Base-by-base conservation (phyloP, 1,140 invertebrate species). In the Tetragonula clypearis region DNA sequence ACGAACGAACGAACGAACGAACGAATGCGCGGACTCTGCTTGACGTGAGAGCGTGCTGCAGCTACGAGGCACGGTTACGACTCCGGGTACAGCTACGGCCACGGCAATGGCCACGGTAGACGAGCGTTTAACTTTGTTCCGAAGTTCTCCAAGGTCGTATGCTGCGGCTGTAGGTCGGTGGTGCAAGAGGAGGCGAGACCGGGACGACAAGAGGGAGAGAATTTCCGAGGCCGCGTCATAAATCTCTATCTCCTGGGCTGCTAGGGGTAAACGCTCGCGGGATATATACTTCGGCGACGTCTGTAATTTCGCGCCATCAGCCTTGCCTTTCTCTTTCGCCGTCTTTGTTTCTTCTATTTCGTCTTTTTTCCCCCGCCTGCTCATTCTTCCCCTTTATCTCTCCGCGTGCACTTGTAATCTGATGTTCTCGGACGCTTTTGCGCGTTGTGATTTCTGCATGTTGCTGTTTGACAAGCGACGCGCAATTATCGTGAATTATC, bases 71-170 rank as follows among this genome's bases (percentile, higher is more conserved):
- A 68, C 35, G 26, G 19, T 30, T 68, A 60, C 12, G n/a, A 17
- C 62, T 30, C 14, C 69, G 41, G 41, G 21, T 71, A 73, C n/a
- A 21, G 21, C 11, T 41, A 71, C 35, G 69, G 23, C 9, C 82
- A 88, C 88, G 88, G 78, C 80, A 86, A 82, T 84, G 86, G 77
- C 88, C 78, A 81, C 77, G 84, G 72, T 79, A 87, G 88, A 87
- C 86, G 89, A 90, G 72, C 87, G 89, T 93, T 92, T 92, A 94
- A 94, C 93, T 94, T 93, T 93, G 93, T 94, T 94, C 91, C 90
- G 87, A 94, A 94, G 92, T 93, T 94, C 90, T 93, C 92, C 93
- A 94, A 94, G 93, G 93, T 94, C 93, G 93, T 91, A 77, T 80
- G 84, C 82, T 81, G 60, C 82, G 86, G 87, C 86, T 93, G 90